Evolutionary conservation across 1,140 invertebrate genomes (phyloP), one percentile per base, ranked within the genome.

Genomic region (Conus betulinus): DNA sequence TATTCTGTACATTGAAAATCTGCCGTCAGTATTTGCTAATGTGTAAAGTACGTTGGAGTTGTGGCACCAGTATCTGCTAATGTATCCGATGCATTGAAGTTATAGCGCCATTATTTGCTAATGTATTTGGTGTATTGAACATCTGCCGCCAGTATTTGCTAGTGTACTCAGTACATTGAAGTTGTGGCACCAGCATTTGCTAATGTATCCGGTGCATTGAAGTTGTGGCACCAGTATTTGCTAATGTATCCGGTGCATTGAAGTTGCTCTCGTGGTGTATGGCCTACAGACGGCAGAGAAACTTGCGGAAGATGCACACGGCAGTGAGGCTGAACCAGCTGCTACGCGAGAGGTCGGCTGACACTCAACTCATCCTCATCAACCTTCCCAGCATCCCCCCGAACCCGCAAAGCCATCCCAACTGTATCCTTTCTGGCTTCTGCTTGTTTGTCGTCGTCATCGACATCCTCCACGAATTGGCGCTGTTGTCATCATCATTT

Each of bases 241-340:
- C 60, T 67, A 67, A 67, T 23, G 20, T 67, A 67, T 23, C 20
- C 20, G 60, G 60, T 67, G 60, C 20, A 15, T 23, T 67, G 60
- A 23, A 15, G 13, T 67, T 67, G 13, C 11, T 67, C 60, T 67
- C 60, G 60, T 67, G 11, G 60, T 74, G 20, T 27, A 8, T 10
- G 20, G 10, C 7, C 60, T 57, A 4, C 74, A 93, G 93, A 51
- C 98, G 98, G 95, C 97, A 98, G 95, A 97, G 97, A 90, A 99
- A 99, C 94, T 98, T 99, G 25, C 97, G 98, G 92, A 97, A 98
- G 91, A 99, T 99, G 99, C 98, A 99, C 96, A 99, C 99, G 74
- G 99, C 99, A 78, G 97, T 99, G 74, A 98, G 99, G 96, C 96
- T 99, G 89, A 99, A 99, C 95, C 98, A 99, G 96, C 97, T 98